Base-by-base conservation (phyloP, 2,113 vertebrate genomes). In the Brachypteracias leptosomus region DNA sequence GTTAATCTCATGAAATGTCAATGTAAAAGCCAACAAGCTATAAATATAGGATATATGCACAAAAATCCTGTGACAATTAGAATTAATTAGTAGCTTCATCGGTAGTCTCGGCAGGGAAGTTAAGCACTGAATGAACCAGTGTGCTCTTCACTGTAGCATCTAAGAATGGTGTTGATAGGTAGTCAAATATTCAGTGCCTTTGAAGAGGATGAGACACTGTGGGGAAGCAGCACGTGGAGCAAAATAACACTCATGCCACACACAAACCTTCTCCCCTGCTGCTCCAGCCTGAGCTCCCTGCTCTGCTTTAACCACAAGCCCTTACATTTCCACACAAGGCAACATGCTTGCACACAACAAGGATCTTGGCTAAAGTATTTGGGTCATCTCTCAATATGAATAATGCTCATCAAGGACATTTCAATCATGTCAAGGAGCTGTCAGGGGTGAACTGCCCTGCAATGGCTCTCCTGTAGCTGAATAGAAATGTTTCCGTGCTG, bases 1-100 rank as follows among this genome's bases (percentile, higher is more conserved):
- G n/a, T 85, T 79, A 47, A 93, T 85, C 42, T 90, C 65, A 67
- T 84, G 67, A 92, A 81, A 90, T 70, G 71, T 67, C 93, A 88
- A 7, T 1, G 29, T 38, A 68, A 88, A 91, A 94, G 71, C 65
- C 72, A 84, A 57, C 47, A 85, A 81, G 78, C 40, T 80, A 76
- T 86, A 87, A 95, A 91, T 81, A 76, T 20, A 93, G 42, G 47
- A 77, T n/a, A 38, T 36, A 38, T 0, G 14, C 42, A 51, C 31
- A 63, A 54, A 88, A 82, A 4, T n/a, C 33, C 85, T 55, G 33
- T 83, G 82, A 44, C 67, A 70, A 80, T 36, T 80, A 91, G 58
- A 88, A 76, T 70, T 85, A 70, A 91, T 83, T 62, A 94, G 78
- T 78, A 96, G n/a, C 63, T 83, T 82, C 36, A 3, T 79, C 7